Conservation (phyloP, 2,113 vertebrate species). For the Gnathonemus longibarbis region DNA sequence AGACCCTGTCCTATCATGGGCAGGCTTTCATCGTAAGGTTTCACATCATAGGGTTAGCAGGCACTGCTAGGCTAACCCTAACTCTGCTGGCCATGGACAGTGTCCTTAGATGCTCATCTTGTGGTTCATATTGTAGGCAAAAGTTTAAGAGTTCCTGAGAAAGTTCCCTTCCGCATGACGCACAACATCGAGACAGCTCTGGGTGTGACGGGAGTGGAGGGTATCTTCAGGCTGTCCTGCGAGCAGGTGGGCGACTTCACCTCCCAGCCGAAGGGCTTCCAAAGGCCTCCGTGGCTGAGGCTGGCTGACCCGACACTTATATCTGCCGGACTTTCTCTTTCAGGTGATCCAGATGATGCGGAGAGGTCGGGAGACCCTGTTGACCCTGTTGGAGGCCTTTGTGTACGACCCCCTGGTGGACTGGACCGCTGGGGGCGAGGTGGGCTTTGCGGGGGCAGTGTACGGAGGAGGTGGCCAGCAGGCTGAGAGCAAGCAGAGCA, state of each 20-base stretch:
- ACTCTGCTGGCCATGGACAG: neutral
- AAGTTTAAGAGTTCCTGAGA: constrained; percentile 93
- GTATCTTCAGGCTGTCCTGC: constrained; percentile 94
- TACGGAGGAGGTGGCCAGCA: constrained; percentile 96
- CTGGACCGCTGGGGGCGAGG: constrained; percentile 95
- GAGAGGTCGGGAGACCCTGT: constrained; percentile 85
- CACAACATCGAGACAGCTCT: constrained; percentile 94
- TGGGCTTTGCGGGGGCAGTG: constrained; percentile 92
- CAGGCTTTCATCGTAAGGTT: neutral
- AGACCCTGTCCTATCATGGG: neutral
- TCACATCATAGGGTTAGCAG: constrained; percentile 58
- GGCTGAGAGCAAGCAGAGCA: constrained; percentile 94
- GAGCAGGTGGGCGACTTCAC: constrained; percentile 72
- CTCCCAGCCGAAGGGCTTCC: too few relatives aligned
- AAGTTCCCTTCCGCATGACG: constrained; percentile 97
- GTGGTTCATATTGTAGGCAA: constrained; percentile 65
- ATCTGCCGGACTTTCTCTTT: neutral
- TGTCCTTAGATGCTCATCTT: neutral
- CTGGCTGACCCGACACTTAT: neutral
- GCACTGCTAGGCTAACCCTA: neutral
- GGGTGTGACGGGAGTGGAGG: constrained; percentile 93
- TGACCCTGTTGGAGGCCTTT: constrained; percentile 91
- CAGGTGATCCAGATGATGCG: constrained; percentile 97
- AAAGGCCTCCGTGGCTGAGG: neutral
- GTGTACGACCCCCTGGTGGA: constrained; percentile 97